Evolutionary conservation across 2,888 invertebrate genomes (phyloP), one percentile per base, ranked within the genome.

Genomic region (Caenorhabditis drosophilae): DNA sequence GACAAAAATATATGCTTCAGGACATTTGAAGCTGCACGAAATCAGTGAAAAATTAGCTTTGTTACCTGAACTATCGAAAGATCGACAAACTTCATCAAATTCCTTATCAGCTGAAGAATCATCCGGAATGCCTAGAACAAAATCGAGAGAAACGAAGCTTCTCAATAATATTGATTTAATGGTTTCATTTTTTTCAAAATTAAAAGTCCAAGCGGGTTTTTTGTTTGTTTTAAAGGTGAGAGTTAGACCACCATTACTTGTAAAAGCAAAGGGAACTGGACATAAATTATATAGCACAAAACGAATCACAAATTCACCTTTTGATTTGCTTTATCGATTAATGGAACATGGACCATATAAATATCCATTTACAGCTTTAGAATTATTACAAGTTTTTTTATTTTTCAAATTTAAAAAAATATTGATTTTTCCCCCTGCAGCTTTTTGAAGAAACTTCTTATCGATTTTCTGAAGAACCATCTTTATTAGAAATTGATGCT

Each of bases 321-420:
- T 48, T 42, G 54, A 53, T 35, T 22, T 73, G 1, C 35, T 73
- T 9, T 67, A 61, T 50, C 57, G 66, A 40, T 56, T 73, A 51
- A 61, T 73, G 51, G 70, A 70, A 27, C 70, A 73, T 59, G 73
- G 73, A 0, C 73, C 73, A 1, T 70, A 63, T 53, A 46, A 56
- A 16, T 73, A 60, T 42, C 70, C 70, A 15, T 73, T 73, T 51
- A 62, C 48, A 20, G 60, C 66, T 9, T 36, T 60, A n/a, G 73
- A 73, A 27, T 44, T 73, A 11, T 40, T 73, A 26, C 47, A 64
- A 20, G 57, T n/a, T n/a, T n/a, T n/a, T n/a, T n/a, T n/a, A n/a
- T n/a, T n/a, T n/a, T n/a, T n/a, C n/a, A n/a, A n/a, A n/a, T n/a
- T n/a, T n/a, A n/a, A n/a, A n/a, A n/a, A n/a, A n/a, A n/a, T n/a